Conservation (phyloP, 1,140 invertebrate species). For the Aleiodes sp. region DNA sequence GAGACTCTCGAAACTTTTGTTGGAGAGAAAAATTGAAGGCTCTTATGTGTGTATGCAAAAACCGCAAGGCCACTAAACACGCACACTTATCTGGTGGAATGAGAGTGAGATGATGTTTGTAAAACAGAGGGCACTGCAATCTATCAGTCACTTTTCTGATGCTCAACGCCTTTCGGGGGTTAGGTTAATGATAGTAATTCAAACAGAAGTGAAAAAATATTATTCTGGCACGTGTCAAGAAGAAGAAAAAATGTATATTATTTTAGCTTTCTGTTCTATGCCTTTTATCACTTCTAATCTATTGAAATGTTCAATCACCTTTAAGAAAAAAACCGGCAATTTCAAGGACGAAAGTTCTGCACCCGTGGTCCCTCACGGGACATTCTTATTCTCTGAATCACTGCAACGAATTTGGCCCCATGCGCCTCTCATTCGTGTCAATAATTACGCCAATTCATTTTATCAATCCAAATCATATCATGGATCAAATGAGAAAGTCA, state of each 20-base stretch:
- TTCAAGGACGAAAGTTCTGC: too few relatives aligned
- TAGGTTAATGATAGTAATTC: slow-evolving; percentile 31
- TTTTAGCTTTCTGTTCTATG: too few relatives aligned
- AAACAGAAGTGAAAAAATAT: slow-evolving; percentile 14
- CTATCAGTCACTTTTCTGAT: slow-evolving; percentile 20
- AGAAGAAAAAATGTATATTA: slow-evolving; percentile 6
- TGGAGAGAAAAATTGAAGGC: not conserved
- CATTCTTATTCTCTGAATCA: too few relatives aligned
- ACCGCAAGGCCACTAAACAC: not conserved
- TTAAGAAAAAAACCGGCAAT: too few relatives aligned
- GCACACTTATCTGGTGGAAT: not conserved
- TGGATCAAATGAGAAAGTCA: too few relatives aligned
- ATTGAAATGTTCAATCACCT: too few relatives aligned
- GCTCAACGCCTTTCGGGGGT: slow-evolving; percentile 18
- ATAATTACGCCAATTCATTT: too few relatives aligned
- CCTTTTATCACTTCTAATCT: too few relatives aligned
- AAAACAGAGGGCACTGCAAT: not conserved
- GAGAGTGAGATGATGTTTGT: not conserved
- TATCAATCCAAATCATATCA: too few relatives aligned
- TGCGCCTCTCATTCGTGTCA: too few relatives aligned
- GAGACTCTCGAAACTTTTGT: not conserved
- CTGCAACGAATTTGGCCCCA: too few relatives aligned
- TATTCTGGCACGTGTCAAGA: slow-evolving; percentile 25
- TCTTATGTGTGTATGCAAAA: not conserved
- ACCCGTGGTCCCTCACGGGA: too few relatives aligned